These are phyloP conservation scores for Dinothrombium tinctorium DNA, from an alignment of 1,140 invertebrate genomes.

Conservation along the genomic window DNA sequence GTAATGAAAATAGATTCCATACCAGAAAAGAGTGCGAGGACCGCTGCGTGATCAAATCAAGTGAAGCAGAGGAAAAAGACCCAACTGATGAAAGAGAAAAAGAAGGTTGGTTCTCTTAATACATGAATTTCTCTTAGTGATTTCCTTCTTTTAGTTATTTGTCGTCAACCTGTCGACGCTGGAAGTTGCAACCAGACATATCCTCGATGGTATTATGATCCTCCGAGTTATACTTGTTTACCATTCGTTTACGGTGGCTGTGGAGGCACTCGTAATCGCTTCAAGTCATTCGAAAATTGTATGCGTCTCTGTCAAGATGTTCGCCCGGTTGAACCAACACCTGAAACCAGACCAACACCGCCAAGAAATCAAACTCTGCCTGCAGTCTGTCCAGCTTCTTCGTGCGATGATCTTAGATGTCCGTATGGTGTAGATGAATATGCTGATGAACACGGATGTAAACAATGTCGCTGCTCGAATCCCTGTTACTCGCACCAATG, in stretches of 20 bases:
- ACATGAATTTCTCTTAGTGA: too few species aligned
- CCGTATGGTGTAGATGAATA: slow-evolving; percentile 47
- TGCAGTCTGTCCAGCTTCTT: too few species aligned
- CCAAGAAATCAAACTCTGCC: too few species aligned
- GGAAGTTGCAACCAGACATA: slow-evolving; percentile 39
- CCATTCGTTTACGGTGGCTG: slow-evolving; percentile 35
- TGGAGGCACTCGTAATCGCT: slow-evolving; percentile 67
- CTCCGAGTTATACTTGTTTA: slow-evolving; percentile 29
- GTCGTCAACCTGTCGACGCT: slow-evolving; percentile 40
- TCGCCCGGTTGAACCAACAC: too few species aligned
- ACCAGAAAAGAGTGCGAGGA: slow-evolving; percentile 53
- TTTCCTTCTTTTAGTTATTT: too few species aligned
- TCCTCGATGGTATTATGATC: slow-evolving; percentile 48
- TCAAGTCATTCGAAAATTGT: slow-evolving; percentile 47
- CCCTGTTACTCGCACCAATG: slow-evolving; percentile 40
- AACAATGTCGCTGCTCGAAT: slow-evolving; percentile 45
- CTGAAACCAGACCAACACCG: too few species aligned
- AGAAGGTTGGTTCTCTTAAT: too few species aligned
- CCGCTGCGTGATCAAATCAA: slow-evolving; percentile 42
- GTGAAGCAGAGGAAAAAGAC: slow-evolving; percentile 53
- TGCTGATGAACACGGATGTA: slow-evolving; percentile 34
- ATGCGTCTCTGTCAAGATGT: slow-evolving; percentile 39
- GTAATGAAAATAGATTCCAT: slow-evolving; percentile 70
- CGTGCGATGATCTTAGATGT: slow-evolving; percentile 32
- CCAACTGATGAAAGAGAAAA: too few species aligned